Evolutionary conservation across 2,797 vertebrate genomes (phyloP).

Genomic region (Galagoides demidoff): DNA sequence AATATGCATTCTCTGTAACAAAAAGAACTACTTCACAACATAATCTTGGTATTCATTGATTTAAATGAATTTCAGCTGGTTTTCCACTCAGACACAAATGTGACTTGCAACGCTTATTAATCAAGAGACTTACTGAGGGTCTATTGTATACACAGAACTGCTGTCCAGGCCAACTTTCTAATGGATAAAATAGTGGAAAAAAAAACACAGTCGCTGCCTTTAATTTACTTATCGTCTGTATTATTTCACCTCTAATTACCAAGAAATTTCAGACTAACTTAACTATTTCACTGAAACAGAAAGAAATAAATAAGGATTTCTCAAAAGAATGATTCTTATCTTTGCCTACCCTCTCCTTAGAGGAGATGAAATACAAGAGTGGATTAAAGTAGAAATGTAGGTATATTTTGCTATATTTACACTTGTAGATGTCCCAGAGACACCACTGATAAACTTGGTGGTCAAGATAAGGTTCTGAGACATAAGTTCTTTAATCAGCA

Average conservation of each 20-base stretch:
- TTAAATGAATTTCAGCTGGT: conserved; percentile 70
- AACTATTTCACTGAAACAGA: conserved; percentile 18
- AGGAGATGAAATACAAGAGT: neutral
- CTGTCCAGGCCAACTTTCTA: conserved; percentile 24
- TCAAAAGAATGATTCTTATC: neutral
- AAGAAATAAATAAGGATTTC: neutral
- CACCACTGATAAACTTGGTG: neutral
- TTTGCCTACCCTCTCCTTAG: neutral
- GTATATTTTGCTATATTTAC: neutral
- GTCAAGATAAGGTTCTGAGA: neutral
- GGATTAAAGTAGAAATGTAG: neutral
- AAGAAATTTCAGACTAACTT: neutral
- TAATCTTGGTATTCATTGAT: neutral
- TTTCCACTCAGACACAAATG: conserved; percentile 46
- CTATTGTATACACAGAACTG: conserved; percentile 1
- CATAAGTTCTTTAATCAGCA: neutral
- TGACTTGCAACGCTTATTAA: conserved; percentile 36
- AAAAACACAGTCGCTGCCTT: conserved; percentile 48
- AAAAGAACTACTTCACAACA: conserved; percentile 45
- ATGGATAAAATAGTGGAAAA: conserved; percentile 39
- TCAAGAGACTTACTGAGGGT: conserved; percentile 51
- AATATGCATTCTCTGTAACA: neutral
- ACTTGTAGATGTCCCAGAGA: neutral
- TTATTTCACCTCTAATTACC: conserved; percentile 45
- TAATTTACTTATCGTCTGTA: conserved; percentile 34